These are phyloP conservation scores for Corapipo altera DNA, from an alignment of 2,113 vertebrate genomes.

Conservation along the genomic window DNA sequence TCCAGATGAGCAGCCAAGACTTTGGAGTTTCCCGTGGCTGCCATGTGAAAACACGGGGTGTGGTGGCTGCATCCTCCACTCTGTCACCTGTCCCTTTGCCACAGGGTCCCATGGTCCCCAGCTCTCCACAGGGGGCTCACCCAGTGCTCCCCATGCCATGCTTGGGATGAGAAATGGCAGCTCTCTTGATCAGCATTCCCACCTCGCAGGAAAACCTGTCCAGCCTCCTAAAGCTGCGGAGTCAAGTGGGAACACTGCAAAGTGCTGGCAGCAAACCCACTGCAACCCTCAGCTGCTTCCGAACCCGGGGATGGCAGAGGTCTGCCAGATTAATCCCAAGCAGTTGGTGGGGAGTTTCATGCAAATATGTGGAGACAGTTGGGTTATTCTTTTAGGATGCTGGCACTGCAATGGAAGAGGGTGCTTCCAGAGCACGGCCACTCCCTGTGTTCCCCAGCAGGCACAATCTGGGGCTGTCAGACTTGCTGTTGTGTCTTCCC, in stretches of 20 bases:
- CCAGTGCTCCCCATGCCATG: background rate
- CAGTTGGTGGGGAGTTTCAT: background rate
- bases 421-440: background rate
- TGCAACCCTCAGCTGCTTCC: background rate
- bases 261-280: background rate
- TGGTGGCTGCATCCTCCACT: background rate
- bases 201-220: background rate
- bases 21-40: background rate
- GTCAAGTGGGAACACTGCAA: background rate
- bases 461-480: background rate
- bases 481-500: background rate
- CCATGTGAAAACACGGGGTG: fast-evolving
- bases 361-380: background rate
- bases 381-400: background rate
- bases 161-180: background rate
- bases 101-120: fast-evolving
- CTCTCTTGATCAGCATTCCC: background rate
- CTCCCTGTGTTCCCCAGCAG: background rate
- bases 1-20: background rate
- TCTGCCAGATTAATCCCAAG: background rate
- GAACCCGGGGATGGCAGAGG: background rate
- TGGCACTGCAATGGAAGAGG: background rate
- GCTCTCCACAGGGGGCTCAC: background rate
- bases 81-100: background rate
- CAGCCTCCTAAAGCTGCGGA: background rate